Base-by-base conservation (phyloP, 1,140 invertebrate species). In the Drosophila parvula region DNA sequence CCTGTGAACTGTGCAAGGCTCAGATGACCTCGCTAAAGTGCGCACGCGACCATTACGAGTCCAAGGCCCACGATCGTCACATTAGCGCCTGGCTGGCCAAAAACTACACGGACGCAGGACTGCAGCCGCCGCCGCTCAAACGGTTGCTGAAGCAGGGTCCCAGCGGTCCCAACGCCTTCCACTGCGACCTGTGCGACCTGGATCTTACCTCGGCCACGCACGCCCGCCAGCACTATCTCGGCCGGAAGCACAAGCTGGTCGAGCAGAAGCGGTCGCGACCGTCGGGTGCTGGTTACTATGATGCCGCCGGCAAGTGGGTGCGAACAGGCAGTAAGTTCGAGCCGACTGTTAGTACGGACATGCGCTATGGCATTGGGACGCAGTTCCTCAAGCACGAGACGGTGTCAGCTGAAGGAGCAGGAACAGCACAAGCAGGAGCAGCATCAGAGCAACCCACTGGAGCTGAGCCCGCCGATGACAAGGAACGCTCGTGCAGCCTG, bases 161-260 rank as follows among this genome's bases (percentile, higher is more conserved):
- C 2, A 73, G 44, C 16, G 90, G 90, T 8, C 82, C 90, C 9
- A 77, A 81, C 38, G 84, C 84, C 34, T 90, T 86, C 56, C 88
- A 93, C 61, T 93, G 93, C 58, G 88, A 92, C 5, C 56, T 91
- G 0, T 93, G 93, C 77, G 92, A 93, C 71, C 58, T 93, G 44
- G 69, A 90, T 2, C 75, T 93, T 12, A 93, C 92, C 14, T 93
- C 93, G 8, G 67, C 82, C 57, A 70, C 91, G 4, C 93, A 93
- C 67, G 93, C 93, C 8, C 91, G 92, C 45, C 93, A 93, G 55
- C 93, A 93, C 75, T 93, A 92, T 55, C 75, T 90, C 57, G 93
- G 93, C 0, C 92, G 90, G 58, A 93, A 91, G 77, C 93, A 93
- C 80, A 85, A 90, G 75, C 77, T 90, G 83, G 83, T 89, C 28